Evolutionary conservation across 1,140 invertebrate genomes (phyloP), one percentile per base, ranked within the genome.

Genomic region (Linepithema humile): DNA sequence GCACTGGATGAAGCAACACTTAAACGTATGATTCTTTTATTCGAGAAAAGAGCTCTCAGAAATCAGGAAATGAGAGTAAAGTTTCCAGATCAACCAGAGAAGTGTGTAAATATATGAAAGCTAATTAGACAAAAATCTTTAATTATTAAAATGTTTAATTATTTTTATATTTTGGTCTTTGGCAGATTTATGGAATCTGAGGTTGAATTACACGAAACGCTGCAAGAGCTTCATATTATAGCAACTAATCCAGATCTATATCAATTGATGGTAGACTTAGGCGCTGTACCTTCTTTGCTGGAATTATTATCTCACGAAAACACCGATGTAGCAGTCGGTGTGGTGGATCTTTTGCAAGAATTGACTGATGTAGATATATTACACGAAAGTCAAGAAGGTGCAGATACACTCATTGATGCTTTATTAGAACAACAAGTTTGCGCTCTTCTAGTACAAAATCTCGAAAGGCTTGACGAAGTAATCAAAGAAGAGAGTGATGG

Each of bases 41-140:
- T 99, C 95, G 99, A 99, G 92, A 99, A 99, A 91, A 96, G 97
- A 92, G 97, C 97, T 55, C 95, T 99, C 0, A 98, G 97, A 94
- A 99, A 99, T 93, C 97, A 99, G 92, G 99, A 99, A 95, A 98
- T 99, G 97, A 96, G 99, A 89, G 99, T 99, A 0, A 99, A 99
- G 94, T 99, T 98, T 95, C 97, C 98, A 2, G 99, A 99, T 94
- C 96, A 97, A 89, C 98, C 99, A 53, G 98, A 99, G 92, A 99
- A 99, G 96, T 92, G 89, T 89, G 15, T 26, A 75, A 15, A n/a
- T 72, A 1, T 67, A 12, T 20, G 4, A 5, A 60, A 20, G 5
- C 12, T 17, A 50, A 0, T 50, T 3, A 70, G 2, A 29, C n/a
- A 2, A 45, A 74, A 38, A 15, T 32, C 7, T 43, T 15, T 45